A percentile compares a stretch with the other conserved stretches of the same genome.
phyloP scores from a whole-genome alignment of 2,888 invertebrate genomes.

The Papilio protenor region DNA sequence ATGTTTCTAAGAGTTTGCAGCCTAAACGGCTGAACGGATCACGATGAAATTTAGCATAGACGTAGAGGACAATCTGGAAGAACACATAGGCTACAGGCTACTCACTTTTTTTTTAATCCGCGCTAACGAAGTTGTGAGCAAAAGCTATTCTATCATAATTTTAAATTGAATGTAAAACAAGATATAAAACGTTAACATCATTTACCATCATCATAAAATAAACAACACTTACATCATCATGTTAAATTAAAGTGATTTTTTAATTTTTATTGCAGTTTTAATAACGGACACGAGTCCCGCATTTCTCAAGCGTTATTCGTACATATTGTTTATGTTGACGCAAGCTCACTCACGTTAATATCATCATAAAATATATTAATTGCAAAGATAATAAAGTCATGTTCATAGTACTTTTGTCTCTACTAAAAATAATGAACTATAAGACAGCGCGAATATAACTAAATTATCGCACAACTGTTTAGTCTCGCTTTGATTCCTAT shows the following conservation, averaged over 20 bases:
- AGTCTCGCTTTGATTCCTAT: too few species aligned
- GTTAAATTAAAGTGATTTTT: slow-evolving; percentile 10
- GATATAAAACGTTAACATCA: neutral
- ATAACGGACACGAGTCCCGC: slow-evolving; percentile 35
- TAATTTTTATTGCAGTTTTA: slow-evolving; percentile 26
- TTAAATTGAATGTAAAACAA: too few species aligned
- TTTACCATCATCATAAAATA: slow-evolving; percentile 3
- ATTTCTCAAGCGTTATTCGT: slow-evolving; percentile 8
- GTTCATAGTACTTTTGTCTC: neutral
- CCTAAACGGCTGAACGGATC: too few species aligned
- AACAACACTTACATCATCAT: neutral
- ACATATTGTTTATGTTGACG: slow-evolving; percentile 32
- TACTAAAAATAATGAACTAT: neutral
- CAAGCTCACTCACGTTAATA: slow-evolving; percentile 31
- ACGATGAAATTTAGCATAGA: too few species aligned
- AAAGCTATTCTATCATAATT: too few species aligned
- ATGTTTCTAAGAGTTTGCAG: too few species aligned
- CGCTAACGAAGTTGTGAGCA: too few species aligned
- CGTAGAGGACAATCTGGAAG: too few species aligned
- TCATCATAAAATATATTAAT: slow-evolving; percentile 34
- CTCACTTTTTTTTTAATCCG: too few species aligned
- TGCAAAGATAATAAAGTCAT: slow-evolving; percentile 14
- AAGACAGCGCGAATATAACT: too few species aligned
- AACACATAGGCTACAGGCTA: too few species aligned
- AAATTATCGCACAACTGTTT: too few species aligned